These are phyloP conservation scores for Patella pellucida DNA, from an alignment of 2,888 invertebrate genomes.

Conservation along the genomic window DNA sequence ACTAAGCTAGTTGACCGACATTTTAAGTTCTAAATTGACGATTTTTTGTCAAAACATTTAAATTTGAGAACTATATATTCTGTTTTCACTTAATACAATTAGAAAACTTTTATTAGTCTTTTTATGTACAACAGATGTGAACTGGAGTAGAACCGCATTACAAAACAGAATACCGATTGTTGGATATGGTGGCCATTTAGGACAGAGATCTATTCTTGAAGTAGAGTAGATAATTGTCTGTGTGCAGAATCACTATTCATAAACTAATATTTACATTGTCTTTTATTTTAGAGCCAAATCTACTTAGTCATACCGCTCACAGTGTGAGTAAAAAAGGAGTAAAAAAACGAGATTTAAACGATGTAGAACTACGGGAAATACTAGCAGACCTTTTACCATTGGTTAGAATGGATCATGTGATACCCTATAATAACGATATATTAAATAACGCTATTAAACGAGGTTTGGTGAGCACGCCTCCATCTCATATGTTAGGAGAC, in stretches of 20 bases:
- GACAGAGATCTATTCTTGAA: too few species aligned
- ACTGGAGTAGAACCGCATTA: too few species aligned
- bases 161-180: too few species aligned
- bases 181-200: too few species aligned
- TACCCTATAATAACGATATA: conserved; percentile 80
- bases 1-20: too few species aligned
- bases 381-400: conserved; percentile 86
- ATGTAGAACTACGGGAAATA: conserved; percentile 87
- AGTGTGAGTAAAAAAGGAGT: conserved; percentile 88
- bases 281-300: conserved; percentile 82
- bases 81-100: too few species aligned
- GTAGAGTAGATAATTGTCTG: too few species aligned
- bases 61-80: too few species aligned
- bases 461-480: conserved; percentile 85
- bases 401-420: conserved; percentile 89
- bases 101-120: too few species aligned
- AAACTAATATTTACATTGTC: background rate
- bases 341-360: conserved; percentile 84
- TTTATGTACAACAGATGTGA: too few species aligned
- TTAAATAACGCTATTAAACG: conserved; percentile 78
- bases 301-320: conserved; percentile 92
- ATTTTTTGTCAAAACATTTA: too few species aligned
- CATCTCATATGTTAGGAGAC: conserved; percentile 85
- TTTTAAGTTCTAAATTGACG: too few species aligned
- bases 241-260: background rate